Evolutionary conservation across 2,113 vertebrate genomes (phyloP).

Genomic region (Dicerorhinus sumatrensis): DNA sequence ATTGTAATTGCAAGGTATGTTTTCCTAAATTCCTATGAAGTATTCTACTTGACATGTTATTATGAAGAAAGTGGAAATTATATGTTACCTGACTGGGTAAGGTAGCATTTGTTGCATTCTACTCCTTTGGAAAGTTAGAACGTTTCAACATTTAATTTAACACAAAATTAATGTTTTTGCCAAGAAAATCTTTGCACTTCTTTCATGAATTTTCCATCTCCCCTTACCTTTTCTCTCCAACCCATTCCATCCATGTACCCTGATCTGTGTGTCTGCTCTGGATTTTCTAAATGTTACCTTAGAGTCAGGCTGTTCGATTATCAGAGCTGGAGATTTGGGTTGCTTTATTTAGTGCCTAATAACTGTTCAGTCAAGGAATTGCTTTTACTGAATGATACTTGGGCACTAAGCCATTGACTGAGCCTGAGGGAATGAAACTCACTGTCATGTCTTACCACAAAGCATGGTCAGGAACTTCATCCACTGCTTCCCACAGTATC

Average conservation of each 20-base stretch:
- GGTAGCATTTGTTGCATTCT: slow-evolving; percentile 20
- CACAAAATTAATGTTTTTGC: slow-evolving; percentile 12
- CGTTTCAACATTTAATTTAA: slow-evolving; percentile 25
- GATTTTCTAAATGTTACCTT: not conserved
- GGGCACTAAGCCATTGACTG: not conserved
- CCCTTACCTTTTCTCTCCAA: not conserved
- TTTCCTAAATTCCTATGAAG: slow-evolving; percentile 38
- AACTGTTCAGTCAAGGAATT: slow-evolving; percentile 47
- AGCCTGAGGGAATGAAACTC: slow-evolving; percentile 13
- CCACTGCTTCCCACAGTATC: not conserved
- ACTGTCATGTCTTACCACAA: not conserved
- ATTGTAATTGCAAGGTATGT: slow-evolving; percentile 9
- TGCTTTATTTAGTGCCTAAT: slow-evolving; percentile 53
- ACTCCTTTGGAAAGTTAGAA: slow-evolving; percentile 29
- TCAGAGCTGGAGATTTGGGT: not conserved
- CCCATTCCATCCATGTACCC: not conserved
- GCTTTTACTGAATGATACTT: slow-evolving; percentile 31
- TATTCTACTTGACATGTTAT: slow-evolving; percentile 20
- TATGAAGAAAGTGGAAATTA: slow-evolving; percentile 18
- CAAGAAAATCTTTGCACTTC: slow-evolving; percentile 21
- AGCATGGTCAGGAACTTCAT: not conserved
- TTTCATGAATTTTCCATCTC: not conserved
- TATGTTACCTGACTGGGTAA: slow-evolving; percentile 2
- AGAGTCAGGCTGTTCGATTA: not conserved
- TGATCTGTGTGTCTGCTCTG: not conserved